Conservation (phyloP, 2,888 invertebrate species). For the Parasteatoda lunata region DNA sequence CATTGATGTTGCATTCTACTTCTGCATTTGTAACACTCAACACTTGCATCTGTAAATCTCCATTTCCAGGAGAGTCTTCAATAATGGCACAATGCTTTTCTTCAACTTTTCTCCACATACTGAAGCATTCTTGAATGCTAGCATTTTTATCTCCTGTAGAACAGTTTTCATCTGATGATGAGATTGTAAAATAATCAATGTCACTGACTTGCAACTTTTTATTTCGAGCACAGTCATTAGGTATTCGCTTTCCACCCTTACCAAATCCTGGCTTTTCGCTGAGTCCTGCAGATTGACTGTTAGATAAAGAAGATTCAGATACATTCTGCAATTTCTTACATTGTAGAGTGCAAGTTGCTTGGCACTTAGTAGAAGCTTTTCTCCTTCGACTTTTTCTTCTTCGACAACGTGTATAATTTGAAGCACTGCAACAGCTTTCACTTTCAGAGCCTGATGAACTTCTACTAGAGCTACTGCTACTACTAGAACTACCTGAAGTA, state of each 20-base stretch:
- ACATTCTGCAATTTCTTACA: slow-evolving; percentile 23
- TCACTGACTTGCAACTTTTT: slow-evolving; percentile 58
- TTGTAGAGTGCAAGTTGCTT: slow-evolving; percentile 26
- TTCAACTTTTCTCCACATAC: slow-evolving; percentile 66
- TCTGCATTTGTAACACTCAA: slow-evolving; percentile 54
- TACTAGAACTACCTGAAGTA: slow-evolving; percentile 28
- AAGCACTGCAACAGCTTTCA: slow-evolving; percentile 56
- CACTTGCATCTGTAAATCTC: slow-evolving; percentile 23
- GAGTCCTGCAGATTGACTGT: slow-evolving; percentile 10
- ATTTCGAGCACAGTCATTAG: slow-evolving; percentile 36
- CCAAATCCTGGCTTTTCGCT: slow-evolving; percentile 18
- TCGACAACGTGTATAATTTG: slow-evolving; percentile 38
- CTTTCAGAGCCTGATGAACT: slow-evolving; percentile 54
- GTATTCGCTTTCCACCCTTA: slow-evolving; percentile 21
- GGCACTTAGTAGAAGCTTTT: slow-evolving; percentile 46
- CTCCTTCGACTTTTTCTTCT: slow-evolving; percentile 16
- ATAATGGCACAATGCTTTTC: slow-evolving; percentile 57
- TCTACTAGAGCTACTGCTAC: slow-evolving; percentile 50
- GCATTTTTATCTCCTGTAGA: slow-evolving; percentile 30
- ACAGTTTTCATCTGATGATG: slow-evolving; percentile 54
- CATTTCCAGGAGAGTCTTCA: slow-evolving; percentile 24
- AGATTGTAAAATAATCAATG: slow-evolving; percentile 59
- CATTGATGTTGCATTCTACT: slow-evolving; percentile 63
- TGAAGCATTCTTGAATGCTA: slow-evolving; percentile 46
- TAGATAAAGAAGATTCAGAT: slow-evolving; percentile 38